Evolutionary conservation across 2,888 invertebrate species (phyloP).

Genomic region (Nowickia ferox): DNA sequence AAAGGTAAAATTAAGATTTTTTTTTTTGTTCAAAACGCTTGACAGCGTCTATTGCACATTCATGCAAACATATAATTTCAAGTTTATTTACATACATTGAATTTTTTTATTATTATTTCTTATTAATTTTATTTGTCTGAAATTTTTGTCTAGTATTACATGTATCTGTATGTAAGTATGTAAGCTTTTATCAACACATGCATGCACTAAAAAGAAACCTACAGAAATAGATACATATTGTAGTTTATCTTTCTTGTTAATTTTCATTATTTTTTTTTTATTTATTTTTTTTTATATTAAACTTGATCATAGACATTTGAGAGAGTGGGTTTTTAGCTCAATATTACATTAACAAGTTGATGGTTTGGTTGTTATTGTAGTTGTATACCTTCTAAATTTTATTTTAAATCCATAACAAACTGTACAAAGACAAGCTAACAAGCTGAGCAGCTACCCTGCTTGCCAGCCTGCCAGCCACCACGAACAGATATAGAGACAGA

Average conservation of each 20-base stretch:
- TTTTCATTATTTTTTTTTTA: constrained; percentile 5
- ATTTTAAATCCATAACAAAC: constrained; percentile 25
- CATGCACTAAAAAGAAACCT: not conserved
- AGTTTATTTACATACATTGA: constrained; percentile 60
- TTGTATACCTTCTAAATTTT: constrained; percentile 40
- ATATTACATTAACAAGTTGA: constrained; percentile 33
- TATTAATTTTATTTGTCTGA: not conserved
- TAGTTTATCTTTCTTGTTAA: constrained; percentile 16
- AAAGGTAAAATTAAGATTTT: constrained; percentile 47
- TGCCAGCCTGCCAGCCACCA: not conserved
- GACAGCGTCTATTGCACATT: constrained; percentile 61
- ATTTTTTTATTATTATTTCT: constrained; percentile 21
- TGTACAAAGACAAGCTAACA: constrained; percentile 1
- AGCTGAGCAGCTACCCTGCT: not conserved
- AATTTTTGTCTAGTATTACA: constrained; percentile 23
- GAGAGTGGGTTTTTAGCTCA: constrained; percentile 51
- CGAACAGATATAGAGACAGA: not conserved
- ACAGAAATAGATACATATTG: constrained; percentile 1
- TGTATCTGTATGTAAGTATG: not conserved
- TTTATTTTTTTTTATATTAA: constrained; percentile 13
- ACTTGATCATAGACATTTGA: constrained; percentile 61
- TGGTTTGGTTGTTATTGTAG: constrained; percentile 24
- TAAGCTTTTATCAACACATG: not conserved
- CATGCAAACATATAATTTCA: constrained; percentile 46
- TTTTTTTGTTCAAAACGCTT: constrained; percentile 19